Base-by-base conservation (phyloP, 2,888 invertebrate genomes). In the Abrostola triplasia region DNA sequence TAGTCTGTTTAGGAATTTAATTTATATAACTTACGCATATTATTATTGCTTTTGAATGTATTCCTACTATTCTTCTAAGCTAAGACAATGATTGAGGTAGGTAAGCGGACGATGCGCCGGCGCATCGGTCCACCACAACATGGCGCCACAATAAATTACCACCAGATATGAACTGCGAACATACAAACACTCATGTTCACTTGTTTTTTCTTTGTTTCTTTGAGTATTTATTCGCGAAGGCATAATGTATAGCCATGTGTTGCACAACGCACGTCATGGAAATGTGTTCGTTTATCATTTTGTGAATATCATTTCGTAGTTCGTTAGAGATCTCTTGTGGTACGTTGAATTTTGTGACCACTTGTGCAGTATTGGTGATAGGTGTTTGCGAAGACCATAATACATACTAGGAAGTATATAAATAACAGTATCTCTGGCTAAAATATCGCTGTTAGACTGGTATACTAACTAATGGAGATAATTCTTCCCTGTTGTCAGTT, bases 101-200 rank as follows among this genome's bases (percentile, higher is more conserved):
- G 49, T 57, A 67, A 44, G 52, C 55, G 59, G 49, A 76, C 63
- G 80, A 72, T 70, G 76, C 76, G 82, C 82, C 70, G 67, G 72
- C 80, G 79, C 79, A 81, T 77, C 77, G 63, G 61, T 63, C 61
- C 65, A 73, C 65, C 77, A 70, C 79, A 67, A 68, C 73, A 67
- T 77, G 82, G 79, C 81, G 80, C 81, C 81, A 77, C 84, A 85
- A 88, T 89, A 90, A 89, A 90, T 88, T 84, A 86, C 83, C 68
- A 66, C 73, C 69, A 77, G 85, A 88, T 88, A 86, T 84, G 80
- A 78, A 74, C 80, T 77, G 77, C 72, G 82, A 80, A 82, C 84
- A 82, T 79, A 74, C 79, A 75, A 79, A 77, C 80, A 77, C 64
- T 70, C 69, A 72, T 77, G 78, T 78, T 68, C 66, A 59, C 76